A percentile compares a stretch with the other conserved stretches of the same genome.
These are phyloP conservation scores for Rhodophaea formosa DNA, from an alignment of 2,888 invertebrate species.

Conservation along the genomic window DNA sequence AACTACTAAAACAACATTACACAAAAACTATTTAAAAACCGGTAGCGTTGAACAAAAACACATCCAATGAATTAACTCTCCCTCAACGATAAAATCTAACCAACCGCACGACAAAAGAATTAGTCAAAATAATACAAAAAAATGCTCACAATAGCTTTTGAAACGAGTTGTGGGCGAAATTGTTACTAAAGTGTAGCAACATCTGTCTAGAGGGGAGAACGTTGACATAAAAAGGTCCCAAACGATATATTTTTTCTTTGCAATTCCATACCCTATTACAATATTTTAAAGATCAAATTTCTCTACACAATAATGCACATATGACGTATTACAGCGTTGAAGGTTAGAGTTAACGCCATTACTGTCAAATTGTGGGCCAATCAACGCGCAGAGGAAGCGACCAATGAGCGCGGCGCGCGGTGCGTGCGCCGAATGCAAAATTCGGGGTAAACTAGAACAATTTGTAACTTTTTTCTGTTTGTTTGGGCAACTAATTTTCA, in stretches of 20 bases:
- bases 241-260: conserved; percentile 18
- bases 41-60: conserved; percentile 63
- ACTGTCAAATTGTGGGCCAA: conserved; percentile 78
- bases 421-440: conserved; percentile 73
- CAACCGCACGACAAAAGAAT: conserved; percentile 78
- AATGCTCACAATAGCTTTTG: conserved; percentile 70
- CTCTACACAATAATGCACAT: conserved; percentile 20
- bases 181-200: conserved; percentile 80
- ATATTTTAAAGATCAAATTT: conserved; percentile 24
- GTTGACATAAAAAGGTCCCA: conserved; percentile 22
- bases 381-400: conserved; percentile 56
- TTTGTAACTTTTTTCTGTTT: conserved; percentile 64
- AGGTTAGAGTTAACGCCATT: conserved; percentile 73
- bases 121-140: conserved; percentile 74
- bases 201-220: conserved; percentile 73
- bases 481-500: conserved; percentile 47
- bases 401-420: conserved; percentile 59
- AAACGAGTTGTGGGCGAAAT: conserved; percentile 76
- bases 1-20: conserved; percentile 38
- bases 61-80: conserved; percentile 64
- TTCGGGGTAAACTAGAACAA: conserved; percentile 70
- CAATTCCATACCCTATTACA: conserved; percentile 17
- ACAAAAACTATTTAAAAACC: conserved; percentile 50
- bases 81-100: conserved; percentile 70
- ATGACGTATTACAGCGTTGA: conserved; percentile 30